Percentiles rank a stretch among this genome's conserved stretches.
Evolutionary conservation across 2,888 invertebrate genomes (phyloP).

Genomic region (Diarsia mendica): DNA sequence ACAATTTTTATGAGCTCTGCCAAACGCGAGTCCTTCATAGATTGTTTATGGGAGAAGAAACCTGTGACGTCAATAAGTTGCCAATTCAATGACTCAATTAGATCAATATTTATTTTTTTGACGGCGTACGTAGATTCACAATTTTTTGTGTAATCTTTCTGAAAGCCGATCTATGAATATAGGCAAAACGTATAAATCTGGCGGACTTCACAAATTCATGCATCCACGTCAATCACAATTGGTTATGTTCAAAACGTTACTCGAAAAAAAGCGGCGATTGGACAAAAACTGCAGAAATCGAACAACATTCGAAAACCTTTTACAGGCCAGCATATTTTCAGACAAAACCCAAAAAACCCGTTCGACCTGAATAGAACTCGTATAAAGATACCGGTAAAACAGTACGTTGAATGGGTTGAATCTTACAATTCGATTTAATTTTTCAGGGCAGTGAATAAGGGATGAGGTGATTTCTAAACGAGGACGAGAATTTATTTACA

Average conservation of each 20-base stretch:
- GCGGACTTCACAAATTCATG: not conserved
- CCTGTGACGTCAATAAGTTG: not conserved
- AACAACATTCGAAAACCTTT: too few relatives aligned
- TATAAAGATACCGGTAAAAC: not conserved
- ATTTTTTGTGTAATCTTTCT: not conserved
- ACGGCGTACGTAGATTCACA: too few relatives aligned
- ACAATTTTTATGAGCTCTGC: not conserved
- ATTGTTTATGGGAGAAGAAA: not conserved
- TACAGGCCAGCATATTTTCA: not conserved
- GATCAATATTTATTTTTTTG: not conserved
- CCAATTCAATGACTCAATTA: not conserved
- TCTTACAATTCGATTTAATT: slow-evolving; percentile 29
- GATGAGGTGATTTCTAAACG: slow-evolving; percentile 26
- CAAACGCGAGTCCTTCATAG: not conserved
- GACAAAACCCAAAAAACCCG: not conserved
- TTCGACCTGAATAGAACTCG: not conserved
- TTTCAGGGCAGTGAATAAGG: slow-evolving; percentile 13
- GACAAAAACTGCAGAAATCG: not conserved
- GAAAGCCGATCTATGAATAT: not conserved
- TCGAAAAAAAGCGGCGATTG: not conserved
- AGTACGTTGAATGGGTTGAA: not conserved
- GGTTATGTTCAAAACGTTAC: not conserved
- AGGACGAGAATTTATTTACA: slow-evolving; percentile 21
- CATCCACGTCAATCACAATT: not conserved
- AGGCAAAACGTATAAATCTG: not conserved